Evolutionary conservation across 2,797 vertebrate genomes (phyloP), one percentile per base, ranked within the genome.

Genomic region (Chelon auratus): DNA sequence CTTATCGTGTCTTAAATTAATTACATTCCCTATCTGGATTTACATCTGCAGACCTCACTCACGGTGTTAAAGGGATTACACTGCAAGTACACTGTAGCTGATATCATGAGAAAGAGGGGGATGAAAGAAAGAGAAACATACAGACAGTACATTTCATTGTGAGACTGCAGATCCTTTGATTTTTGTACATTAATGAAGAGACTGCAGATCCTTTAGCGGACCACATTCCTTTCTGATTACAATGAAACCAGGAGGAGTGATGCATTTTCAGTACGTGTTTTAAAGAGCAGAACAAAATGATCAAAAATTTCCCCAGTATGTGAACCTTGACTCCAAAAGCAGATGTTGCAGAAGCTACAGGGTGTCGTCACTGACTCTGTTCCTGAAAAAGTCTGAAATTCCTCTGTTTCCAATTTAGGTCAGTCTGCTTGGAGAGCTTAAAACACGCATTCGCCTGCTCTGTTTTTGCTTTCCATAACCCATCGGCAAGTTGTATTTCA

Each of bases 41-140:
- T 64, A 10, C 24, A 83, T 87, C 83, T 87, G 68, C 68, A 72
- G 59, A 81, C 78, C 85, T 68, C 72, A 53, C 45, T 69, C n/a
- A 37, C 36, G 57, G 15, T 72, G 59, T 64, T 87, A 85, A 85
- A 78, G 2, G 48, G 86, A 88, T 90, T 91, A 88, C 72, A 81
- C 22, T 12, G 2, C 40, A 4, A 60, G 20, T n/a, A 45, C 58
- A 70, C 75, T 53, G 70, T 58, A 81, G 73, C 62, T 75, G 13
- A 48, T 57, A 60, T 75, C 45, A 56, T 40, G 14, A 50, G 40
- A 18, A 14, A 42, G 68, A 68, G 9, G 51, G 24, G 54, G 69
- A 53, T 43, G 30, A 40, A 4, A 15, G 20, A 63, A 24, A 56
- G 47, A 3, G 13, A 30, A 40, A 4, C 24, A 26, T 26, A 26